phyloP scores from a whole-genome alignment of 2,888 invertebrate species.

The Parapristionchus giblindavisi region DNA sequence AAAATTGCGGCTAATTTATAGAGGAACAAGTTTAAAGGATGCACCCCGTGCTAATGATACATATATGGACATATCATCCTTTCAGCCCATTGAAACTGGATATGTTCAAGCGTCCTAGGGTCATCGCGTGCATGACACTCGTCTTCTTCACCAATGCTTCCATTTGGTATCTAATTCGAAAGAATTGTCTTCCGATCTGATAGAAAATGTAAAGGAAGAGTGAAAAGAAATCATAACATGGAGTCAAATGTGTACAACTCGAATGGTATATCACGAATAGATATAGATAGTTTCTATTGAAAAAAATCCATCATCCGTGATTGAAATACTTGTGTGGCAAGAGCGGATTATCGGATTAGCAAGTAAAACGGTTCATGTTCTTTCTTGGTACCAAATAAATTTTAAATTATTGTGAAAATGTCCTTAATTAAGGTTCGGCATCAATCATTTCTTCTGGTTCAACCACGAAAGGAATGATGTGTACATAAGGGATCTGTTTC shows the following conservation, averaged over 20 bases:
- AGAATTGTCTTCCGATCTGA: not conserved
- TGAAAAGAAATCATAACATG: no score
- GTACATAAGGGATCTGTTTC: not conserved
- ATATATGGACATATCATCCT: no score
- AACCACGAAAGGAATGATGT: not conserved
- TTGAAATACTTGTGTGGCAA: no score
- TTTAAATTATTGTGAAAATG: not conserved
- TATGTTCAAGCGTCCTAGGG: not conserved
- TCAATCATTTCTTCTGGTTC: conserved; percentile 1
- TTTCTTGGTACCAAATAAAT: not conserved
- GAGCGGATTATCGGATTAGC: no score
- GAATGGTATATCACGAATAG: no score
- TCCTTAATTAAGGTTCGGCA: not conserved
- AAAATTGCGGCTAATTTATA: no score
- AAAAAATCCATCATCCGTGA: no score
- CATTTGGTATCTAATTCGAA: not conserved
- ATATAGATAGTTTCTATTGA: no score
- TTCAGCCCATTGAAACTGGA: conserved; percentile 15
- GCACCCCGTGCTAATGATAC: no score
- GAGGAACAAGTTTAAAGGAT: no score
- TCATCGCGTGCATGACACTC: not conserved
- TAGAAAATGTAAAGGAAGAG: no score
- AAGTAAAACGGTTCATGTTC: not conserved
- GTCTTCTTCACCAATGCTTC: not conserved
- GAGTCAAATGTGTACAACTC: no score